Evolutionary conservation across 2,113 vertebrate species (phyloP).

Genomic region (Microtus ochrogaster): DNA sequence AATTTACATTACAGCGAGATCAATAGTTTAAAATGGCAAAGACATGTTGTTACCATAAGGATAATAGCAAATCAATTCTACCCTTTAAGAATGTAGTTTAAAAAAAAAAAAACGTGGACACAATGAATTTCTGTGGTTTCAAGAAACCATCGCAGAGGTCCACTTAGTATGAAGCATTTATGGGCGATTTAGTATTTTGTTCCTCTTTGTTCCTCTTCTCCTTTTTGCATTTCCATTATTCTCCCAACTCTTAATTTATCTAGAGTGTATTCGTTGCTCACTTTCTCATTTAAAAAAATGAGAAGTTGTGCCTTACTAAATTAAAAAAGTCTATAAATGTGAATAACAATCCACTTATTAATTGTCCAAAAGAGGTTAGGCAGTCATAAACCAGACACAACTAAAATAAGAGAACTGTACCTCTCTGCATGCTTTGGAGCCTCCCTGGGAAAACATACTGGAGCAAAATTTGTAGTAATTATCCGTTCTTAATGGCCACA

Average conservation of each 20-base stretch:
- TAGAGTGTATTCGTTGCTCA: background rate
- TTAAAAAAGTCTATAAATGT: background rate
- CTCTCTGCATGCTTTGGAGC: background rate
- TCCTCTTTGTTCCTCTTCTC: too few relatives aligned
- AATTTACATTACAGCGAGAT: background rate
- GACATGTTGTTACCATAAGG: background rate
- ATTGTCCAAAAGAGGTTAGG: background rate
- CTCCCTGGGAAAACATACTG: background rate
- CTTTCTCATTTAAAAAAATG: conserved; percentile 36
- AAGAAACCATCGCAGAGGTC: background rate
- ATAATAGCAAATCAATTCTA: background rate
- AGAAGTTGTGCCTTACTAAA: background rate
- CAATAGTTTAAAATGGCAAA: background rate
- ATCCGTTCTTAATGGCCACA: background rate
- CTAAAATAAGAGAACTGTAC: background rate
- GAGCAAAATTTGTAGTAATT: background rate
- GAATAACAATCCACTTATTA: background rate
- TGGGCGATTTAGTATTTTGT: background rate
- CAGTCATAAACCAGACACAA: background rate
- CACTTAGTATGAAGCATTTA: background rate
- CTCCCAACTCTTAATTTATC: background rate
- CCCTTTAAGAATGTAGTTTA: conserved; percentile 17
- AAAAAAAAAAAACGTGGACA: background rate
- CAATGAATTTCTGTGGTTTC: background rate
- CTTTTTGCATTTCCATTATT: background rate